phyloP scores from a whole-genome alignment of 2,113 vertebrate species.

The Dipodomys spectabilis region DNA sequence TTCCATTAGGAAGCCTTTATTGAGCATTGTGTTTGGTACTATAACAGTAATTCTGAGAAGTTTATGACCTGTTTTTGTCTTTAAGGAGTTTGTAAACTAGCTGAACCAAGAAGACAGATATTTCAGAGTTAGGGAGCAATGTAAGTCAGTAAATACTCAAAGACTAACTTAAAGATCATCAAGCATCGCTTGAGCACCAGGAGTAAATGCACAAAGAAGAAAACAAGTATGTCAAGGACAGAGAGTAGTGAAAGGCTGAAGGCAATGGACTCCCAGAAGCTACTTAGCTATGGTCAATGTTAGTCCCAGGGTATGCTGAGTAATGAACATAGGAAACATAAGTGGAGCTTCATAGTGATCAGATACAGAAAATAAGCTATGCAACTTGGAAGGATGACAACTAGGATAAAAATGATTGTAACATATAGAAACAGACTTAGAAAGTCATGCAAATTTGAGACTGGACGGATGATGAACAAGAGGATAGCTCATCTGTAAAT shows the following conservation, averaged over 20 bases:
- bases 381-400: not conserved
- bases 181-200: not conserved
- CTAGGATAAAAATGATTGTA: not conserved
- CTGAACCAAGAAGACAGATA: slow-evolving; percentile 35
- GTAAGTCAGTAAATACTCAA: slow-evolving; percentile 28
- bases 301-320: not conserved
- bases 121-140: slow-evolving; percentile 48
- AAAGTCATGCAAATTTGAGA: not conserved
- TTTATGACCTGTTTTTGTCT: slow-evolving; percentile 38
- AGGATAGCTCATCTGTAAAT: not conserved
- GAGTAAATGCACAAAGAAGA: slow-evolving; percentile 16
- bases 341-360: not conserved
- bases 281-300: not conserved
- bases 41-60: slow-evolving; percentile 9
- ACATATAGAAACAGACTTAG: not conserved
- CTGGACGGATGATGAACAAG: not conserved
- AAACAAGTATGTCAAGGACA: not conserved
- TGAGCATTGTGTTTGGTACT: not conserved
- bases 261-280: fast-evolving
- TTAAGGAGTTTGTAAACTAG: slow-evolving; percentile 23
- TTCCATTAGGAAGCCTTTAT: not conserved
- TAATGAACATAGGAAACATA: not conserved
- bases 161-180: slow-evolving; percentile 40
- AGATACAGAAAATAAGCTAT: not conserved
- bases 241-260: too few species aligned